phyloP scores from a whole-genome alignment of 2,113 vertebrate species.

The Poeciliopsis occidentalis region DNA sequence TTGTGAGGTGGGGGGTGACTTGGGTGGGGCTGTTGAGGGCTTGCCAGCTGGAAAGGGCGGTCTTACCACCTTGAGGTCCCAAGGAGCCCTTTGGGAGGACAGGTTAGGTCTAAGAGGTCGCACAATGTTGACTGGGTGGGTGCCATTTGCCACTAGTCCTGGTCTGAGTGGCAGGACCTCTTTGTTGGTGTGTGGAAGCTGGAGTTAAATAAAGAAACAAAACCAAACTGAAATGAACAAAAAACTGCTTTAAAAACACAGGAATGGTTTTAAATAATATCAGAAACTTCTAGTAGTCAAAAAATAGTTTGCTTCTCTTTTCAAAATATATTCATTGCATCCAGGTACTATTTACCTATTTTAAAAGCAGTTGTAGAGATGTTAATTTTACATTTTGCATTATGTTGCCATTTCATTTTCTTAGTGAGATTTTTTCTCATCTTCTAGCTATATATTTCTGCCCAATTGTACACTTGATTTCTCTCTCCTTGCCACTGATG shows the following conservation, averaged over 20 bases:
- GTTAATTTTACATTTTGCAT: background rate
- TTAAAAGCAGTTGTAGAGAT: background rate
- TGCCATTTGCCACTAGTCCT: constrained; percentile 46
- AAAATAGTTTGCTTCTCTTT: background rate
- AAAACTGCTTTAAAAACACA: background rate
- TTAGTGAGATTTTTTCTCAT: background rate
- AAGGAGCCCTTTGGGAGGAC: constrained; percentile 18
- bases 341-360: background rate
- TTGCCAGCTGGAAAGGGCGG: constrained; percentile 70
- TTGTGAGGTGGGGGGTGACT: constrained; percentile 57
- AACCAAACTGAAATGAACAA: background rate
- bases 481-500: background rate
- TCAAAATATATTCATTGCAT: background rate
- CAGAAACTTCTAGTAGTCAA: too few relatives aligned
- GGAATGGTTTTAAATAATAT: background rate
- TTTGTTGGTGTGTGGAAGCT: constrained; percentile 80
- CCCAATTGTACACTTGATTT: background rate
- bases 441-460: background rate
- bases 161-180: constrained; percentile 75
- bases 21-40: constrained; percentile 61
- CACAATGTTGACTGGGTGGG: constrained; percentile 85
- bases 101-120: constrained; percentile 79
- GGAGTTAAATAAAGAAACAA: background rate
- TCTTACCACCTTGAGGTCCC: constrained; percentile 69
- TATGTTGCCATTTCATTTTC: background rate